A percentile compares a stretch with the other conserved stretches of the same genome.
Conservation (phyloP, 2,113 vertebrate species). For the Semnornis frantzii region DNA sequence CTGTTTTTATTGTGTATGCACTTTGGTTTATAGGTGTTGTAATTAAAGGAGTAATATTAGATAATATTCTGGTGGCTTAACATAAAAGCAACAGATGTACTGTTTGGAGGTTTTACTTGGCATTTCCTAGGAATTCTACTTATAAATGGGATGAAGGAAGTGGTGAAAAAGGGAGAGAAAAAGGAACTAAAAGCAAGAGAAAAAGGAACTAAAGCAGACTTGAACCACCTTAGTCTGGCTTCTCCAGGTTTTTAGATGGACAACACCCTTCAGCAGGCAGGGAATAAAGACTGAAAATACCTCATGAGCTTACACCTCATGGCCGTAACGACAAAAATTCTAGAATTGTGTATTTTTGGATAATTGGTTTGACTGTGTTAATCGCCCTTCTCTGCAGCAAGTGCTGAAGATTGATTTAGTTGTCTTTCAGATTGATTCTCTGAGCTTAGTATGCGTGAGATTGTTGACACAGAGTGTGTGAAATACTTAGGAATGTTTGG, state of each 20-base stretch:
- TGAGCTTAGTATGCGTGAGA: neutral
- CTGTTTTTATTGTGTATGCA: constrained; percentile 54
- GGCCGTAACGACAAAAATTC: neutral
- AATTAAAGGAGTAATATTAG: constrained; percentile 71
- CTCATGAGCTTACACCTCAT: neutral
- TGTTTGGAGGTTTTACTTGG: neutral
- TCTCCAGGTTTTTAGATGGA: neutral
- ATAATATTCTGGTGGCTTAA: constrained; percentile 28
- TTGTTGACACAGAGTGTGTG: too few relatives aligned
- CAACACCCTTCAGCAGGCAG: neutral
- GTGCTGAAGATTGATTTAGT: neutral
- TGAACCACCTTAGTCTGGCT: neutral
- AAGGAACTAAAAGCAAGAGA: neutral
- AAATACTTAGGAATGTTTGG: neutral
- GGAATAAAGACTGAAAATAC: neutral
- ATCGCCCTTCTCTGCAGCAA: neutral
- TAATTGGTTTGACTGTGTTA: neutral
- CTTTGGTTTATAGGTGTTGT: constrained; percentile 66
- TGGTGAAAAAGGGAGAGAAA: neutral
- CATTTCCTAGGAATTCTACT: neutral
- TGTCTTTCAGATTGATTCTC: neutral
- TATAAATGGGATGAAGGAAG: neutral
- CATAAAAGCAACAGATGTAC: neutral
- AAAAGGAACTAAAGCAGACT: neutral
- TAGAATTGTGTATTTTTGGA: neutral